Evolutionary conservation across 2,888 invertebrate genomes (phyloP), one percentile per base, ranked within the genome.

Genomic region (Conistra vaccinii): DNA sequence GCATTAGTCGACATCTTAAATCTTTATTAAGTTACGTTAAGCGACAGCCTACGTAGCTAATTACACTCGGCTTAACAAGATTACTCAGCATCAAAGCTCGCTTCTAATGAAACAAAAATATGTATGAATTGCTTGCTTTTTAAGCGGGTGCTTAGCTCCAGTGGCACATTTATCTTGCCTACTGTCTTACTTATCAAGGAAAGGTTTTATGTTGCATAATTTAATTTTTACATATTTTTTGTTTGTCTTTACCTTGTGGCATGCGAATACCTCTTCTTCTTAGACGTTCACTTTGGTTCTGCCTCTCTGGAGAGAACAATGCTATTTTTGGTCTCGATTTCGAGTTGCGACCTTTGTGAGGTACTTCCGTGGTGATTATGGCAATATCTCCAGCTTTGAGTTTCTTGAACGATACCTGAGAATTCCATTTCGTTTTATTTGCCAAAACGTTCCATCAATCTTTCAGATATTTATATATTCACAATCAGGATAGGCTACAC

Each of bases 41-140:
- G 53, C 35, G 69, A 14, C 45, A 69, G 53, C 20, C 48, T 48
- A 20, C 7, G 45, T 32, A 70, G 53, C n/a, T 76, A 78, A 70
- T 78, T 78, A 45, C 32, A 70, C 69, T 75, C 29, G 29, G 39
- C 20, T 69, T 39, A 61, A 69, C 35, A 55, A 78, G 78, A 78
- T 78, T 71, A 77, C 32, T 51, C 26, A 29, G 32, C 39, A 26
- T 20, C 51, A 53, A 63, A 77, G 29, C 57, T 45, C 57, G 5
- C 42, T 51, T 58, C 1, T 39, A 73, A 65, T 80, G 42, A 80
- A 80, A 73, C 53, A 60, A 60, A 71, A 73, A 70, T 39, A 70
- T 57, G 23, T 62, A 55, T 32, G 55, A 78, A 78, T 61, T 61
- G 45, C 29, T 55, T 17, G 29, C 39, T 48, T 69, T 69, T 48